Conservation (phyloP, 2,797 vertebrate species). For the Chanos chanos region DNA sequence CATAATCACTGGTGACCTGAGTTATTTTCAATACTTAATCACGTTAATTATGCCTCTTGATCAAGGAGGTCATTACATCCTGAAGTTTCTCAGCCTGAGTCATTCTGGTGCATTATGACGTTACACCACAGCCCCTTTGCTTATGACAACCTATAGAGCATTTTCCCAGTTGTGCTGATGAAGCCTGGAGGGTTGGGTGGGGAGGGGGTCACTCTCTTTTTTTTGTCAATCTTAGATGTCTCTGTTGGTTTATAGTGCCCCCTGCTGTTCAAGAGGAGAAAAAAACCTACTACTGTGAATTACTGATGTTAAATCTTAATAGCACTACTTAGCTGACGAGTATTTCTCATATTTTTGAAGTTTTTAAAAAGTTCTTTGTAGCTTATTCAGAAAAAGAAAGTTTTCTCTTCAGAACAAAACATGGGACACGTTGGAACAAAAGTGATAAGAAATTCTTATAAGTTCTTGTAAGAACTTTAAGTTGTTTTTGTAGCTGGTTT, state of each 20-base stretch:
- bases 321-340: neutral
- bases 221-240: neutral
- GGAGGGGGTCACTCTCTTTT: neutral
- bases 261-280: slow-evolving; percentile 58
- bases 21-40: neutral
- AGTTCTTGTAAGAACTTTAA: too few relatives aligned
- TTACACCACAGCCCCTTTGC: slow-evolving; percentile 62
- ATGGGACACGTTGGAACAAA: too few relatives aligned
- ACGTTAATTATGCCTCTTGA: neutral
- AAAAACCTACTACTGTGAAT: neutral
- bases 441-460: too few relatives aligned
- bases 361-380: too few relatives aligned
- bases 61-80: neutral
- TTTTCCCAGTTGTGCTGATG: neutral
- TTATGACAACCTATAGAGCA: slow-evolving; percentile 61
- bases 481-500: too few relatives aligned
- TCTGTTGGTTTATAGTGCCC: slow-evolving; percentile 63
- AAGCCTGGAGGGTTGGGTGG: neutral
- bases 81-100: slow-evolving; percentile 43
- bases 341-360: too few relatives aligned
- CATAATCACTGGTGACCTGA: neutral
- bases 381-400: too few relatives aligned
- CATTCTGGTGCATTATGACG: slow-evolving; percentile 51
- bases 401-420: too few relatives aligned
- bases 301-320: neutral